These are phyloP conservation scores for Oscheius sp. DNA, from an alignment of 2,888 invertebrate species.

Conservation along the genomic window DNA sequence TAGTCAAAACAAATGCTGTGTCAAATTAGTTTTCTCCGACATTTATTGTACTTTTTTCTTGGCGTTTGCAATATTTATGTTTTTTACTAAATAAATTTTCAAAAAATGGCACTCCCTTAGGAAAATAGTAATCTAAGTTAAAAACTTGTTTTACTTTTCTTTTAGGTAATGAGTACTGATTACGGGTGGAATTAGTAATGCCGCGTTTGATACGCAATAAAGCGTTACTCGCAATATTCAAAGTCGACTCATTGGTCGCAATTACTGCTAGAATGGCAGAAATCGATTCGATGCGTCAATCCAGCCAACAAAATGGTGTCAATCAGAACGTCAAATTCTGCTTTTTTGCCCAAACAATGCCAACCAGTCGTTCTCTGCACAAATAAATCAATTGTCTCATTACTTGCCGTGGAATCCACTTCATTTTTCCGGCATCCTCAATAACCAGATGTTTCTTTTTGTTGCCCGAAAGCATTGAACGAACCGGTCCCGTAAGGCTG, in stretches of 20 bases:
- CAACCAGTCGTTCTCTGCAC: too few relatives aligned
- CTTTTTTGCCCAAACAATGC: too few relatives aligned
- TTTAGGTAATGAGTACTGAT: too few relatives aligned
- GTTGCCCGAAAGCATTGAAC: neutral
- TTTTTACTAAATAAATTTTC: neutral
- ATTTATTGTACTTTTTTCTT: neutral
- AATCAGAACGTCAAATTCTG: too few relatives aligned
- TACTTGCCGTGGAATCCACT: neutral
- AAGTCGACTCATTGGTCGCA: too few relatives aligned
- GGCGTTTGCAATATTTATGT: neutral
- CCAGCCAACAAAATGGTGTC: conserved; percentile 10
- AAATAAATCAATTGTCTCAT: too few relatives aligned
- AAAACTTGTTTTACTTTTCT: too few relatives aligned
- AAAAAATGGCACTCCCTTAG: too few relatives aligned
- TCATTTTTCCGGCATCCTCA: neutral
- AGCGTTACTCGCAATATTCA: neutral
- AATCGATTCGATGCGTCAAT: conserved; percentile 15
- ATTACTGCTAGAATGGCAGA: neutral
- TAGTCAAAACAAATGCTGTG: too few relatives aligned
- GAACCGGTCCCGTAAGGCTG: conserved; percentile 4
- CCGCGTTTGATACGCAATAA: neutral
- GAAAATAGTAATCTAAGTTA: too few relatives aligned
- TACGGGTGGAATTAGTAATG: neutral
- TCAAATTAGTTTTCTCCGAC: conserved; percentile 10
- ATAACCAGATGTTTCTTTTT: neutral